A percentile compares a stretch with the other conserved stretches of the same genome.
These are phyloP conservation scores for Nomada fucata DNA, from an alignment of 2,888 invertebrate species.

Conservation along the genomic window DNA sequence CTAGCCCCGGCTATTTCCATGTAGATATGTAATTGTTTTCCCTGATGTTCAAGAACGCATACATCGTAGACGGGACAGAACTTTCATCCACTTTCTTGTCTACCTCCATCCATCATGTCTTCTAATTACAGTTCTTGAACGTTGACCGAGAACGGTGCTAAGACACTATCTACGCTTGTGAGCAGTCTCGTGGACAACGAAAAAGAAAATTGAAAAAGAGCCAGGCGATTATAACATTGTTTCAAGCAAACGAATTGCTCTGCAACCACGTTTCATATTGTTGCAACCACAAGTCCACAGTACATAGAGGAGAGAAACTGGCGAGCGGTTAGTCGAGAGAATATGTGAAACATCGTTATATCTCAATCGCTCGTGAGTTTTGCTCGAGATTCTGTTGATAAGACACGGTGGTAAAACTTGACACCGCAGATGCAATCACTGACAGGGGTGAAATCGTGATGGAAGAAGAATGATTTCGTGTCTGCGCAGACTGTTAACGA, in stretches of 20 bases:
- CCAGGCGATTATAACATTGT: slow-evolving; percentile 30
- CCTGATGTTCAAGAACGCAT: slow-evolving; percentile 6
- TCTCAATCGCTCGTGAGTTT: slow-evolving; percentile 21
- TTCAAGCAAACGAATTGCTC: background rate
- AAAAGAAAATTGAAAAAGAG: slow-evolving; percentile 5
- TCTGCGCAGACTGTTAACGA: background rate
- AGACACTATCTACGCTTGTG: slow-evolving; percentile 20
- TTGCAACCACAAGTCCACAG: background rate
- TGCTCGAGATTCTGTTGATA: slow-evolving; percentile 1
- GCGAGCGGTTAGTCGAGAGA: background rate
- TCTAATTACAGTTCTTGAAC: slow-evolving; percentile 36
- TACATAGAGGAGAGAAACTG: background rate
- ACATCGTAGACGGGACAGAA: slow-evolving; percentile 16
- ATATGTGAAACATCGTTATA: background rate
- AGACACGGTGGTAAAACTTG: background rate
- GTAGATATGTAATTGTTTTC: slow-evolving; percentile 27
- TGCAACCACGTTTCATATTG: slow-evolving; percentile 4
- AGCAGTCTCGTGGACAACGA: slow-evolving; percentile 6
- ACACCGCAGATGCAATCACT: background rate
- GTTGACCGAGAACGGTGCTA: slow-evolving; percentile 23
- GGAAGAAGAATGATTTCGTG: background rate
- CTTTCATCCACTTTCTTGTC: slow-evolving; percentile 40
- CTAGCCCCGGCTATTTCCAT: slow-evolving; percentile 4
- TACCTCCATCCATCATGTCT: slow-evolving; percentile 32
- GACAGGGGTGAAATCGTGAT: background rate